Evolutionary conservation across 2,797 vertebrate genomes (phyloP).

Genomic region (Chlorospingus semifuscus): DNA sequence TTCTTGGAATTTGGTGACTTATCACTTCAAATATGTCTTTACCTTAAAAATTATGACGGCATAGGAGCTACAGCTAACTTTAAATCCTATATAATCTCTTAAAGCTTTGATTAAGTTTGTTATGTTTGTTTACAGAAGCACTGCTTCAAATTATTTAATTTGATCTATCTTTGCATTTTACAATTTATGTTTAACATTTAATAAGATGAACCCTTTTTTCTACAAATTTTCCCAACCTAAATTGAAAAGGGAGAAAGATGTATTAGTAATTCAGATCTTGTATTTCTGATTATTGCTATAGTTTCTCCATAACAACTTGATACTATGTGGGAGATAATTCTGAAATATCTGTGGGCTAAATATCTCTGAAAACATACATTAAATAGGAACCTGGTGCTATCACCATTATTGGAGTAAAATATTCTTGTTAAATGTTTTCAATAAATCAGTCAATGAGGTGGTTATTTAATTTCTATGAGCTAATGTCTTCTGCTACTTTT

Average conservation of each 20-base stretch:
- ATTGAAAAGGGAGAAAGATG: not conserved
- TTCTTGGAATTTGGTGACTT: not conserved
- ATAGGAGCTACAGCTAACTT: not conserved
- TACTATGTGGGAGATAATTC: not conserved
- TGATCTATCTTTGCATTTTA: not conserved
- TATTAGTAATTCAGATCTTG: not conserved
- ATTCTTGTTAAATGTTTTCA: conserved; percentile 26
- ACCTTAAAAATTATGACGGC: not conserved
- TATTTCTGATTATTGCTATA: not conserved
- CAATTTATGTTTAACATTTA: not conserved
- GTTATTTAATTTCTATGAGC: conserved; percentile 49
- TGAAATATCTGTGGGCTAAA: conserved; percentile 25
- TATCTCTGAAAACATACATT: conserved; percentile 11
- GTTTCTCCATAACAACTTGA: not conserved
- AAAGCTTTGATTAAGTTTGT: not conserved
- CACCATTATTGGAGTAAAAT: conserved; percentile 5
- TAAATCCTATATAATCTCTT: not conserved
- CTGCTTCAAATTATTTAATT: not conserved
- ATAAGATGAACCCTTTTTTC: not conserved
- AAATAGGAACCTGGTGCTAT: not conserved
- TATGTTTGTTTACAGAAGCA: not conserved
- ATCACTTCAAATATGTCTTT: not conserved
- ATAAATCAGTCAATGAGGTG: conserved; percentile 47
- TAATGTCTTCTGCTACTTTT: conserved; percentile 44
- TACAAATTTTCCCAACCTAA: not conserved